A percentile compares a stretch with the other conserved stretches of the same genome.
Evolutionary conservation across 2,113 vertebrate species (phyloP).

Genomic region (Neogobius melanostomus): DNA sequence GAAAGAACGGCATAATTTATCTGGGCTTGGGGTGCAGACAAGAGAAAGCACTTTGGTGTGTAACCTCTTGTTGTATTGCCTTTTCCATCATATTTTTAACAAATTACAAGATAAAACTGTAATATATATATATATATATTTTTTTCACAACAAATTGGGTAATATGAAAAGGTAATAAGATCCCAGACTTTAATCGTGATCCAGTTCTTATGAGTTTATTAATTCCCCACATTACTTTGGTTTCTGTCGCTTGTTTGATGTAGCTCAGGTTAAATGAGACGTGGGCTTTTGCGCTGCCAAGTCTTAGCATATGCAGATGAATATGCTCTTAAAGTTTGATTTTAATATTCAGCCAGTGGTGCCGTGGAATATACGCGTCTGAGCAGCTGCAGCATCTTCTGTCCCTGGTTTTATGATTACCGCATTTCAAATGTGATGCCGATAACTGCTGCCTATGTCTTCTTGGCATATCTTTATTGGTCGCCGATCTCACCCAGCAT

Average conservation of each 20-base stretch:
- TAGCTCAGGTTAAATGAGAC: not conserved
- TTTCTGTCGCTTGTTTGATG: not conserved
- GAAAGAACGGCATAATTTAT: not conserved
- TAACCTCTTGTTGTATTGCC: not conserved
- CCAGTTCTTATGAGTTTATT: slow-evolving; percentile 11
- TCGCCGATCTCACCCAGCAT: slow-evolving; percentile 53
- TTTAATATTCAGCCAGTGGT: slow-evolving; percentile 27
- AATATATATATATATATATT: too few relatives aligned
- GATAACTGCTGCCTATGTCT: slow-evolving; percentile 55
- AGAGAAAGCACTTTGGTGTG: not conserved
- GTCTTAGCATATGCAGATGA: slow-evolving; percentile 9
- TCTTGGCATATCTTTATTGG: slow-evolving; percentile 59
- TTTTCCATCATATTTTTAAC: too few relatives aligned
- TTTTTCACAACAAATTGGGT: too few relatives aligned
- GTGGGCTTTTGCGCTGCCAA: slow-evolving; percentile 13
- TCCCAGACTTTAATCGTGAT: not conserved
- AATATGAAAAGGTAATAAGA: not conserved
- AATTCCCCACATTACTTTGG: not conserved
- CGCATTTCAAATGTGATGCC: slow-evolving; percentile 57
- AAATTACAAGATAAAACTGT: too few relatives aligned
- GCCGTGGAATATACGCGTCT: slow-evolving; percentile 11
- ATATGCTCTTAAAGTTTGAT: slow-evolving; percentile 29
- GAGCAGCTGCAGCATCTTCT: slow-evolving; percentile 56
- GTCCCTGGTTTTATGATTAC: slow-evolving; percentile 57
- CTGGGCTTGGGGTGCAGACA: not conserved